These are phyloP conservation scores for Laothoe populi DNA, from an alignment of 2,888 invertebrate species.

Conservation along the genomic window DNA sequence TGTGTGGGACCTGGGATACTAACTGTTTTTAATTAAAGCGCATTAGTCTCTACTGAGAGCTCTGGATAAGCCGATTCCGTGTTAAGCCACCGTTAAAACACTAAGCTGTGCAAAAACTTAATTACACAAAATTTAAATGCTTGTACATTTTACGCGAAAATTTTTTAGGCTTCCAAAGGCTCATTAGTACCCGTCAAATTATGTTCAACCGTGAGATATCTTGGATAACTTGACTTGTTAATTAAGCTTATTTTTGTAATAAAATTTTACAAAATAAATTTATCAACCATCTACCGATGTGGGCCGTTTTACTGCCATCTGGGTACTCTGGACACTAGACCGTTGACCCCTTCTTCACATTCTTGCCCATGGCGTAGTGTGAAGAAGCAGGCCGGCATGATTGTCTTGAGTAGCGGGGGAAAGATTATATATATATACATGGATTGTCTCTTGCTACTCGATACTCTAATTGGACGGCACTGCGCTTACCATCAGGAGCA, in stretches of 20 bases:
- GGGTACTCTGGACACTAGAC: no score
- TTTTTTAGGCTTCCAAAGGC: background rate
- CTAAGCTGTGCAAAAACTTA: constrained; percentile 6
- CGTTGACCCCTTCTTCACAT: no score
- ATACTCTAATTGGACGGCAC: no score
- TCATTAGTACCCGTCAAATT: background rate
- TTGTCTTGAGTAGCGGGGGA: no score
- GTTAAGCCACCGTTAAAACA: constrained; percentile 17
- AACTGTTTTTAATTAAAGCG: constrained; percentile 18
- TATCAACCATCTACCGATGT: no score
- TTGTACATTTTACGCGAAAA: background rate
- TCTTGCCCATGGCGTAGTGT: no score
- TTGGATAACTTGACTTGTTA: background rate
- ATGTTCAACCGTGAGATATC: background rate
- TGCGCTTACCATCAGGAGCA: no score
- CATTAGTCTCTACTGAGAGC: constrained; percentile 8
- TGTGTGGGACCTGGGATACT: background rate
- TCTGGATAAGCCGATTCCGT: constrained; percentile 22
- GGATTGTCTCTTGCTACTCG: no score
- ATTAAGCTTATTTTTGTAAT: background rate
- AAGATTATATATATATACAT: no score
- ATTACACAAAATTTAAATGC: constrained; percentile 14
- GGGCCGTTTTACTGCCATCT: no score
- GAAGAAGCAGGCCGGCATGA: no score
- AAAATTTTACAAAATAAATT: no score